Evolutionary conservation across 1,140 invertebrate species (phyloP).

Genomic region (Neotoxoptera formosana): DNA sequence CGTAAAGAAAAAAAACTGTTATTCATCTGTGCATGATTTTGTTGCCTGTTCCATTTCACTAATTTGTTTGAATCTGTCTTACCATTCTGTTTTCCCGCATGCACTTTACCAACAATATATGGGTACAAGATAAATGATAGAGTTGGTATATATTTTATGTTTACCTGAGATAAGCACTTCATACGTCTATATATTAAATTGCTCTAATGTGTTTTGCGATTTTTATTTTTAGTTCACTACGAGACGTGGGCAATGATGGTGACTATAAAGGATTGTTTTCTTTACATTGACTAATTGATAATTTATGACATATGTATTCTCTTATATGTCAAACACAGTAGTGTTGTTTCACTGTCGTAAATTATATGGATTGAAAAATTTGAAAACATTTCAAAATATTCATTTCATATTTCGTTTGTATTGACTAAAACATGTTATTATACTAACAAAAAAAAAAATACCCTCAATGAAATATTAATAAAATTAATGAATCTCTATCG

Average conservation of each 20-base stretch:
- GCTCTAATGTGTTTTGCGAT: not conserved
- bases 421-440: no score
- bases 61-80: conserved; percentile 22
- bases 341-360: not conserved
- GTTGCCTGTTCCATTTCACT: conserved; percentile 26
- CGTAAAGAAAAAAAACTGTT: conserved; percentile 1
- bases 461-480: no score
- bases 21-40: conserved; percentile 29
- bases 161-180: not conserved
- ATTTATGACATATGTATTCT: not conserved
- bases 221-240: not conserved
- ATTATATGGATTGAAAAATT: not conserved
- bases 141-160: not conserved
- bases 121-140: not conserved
- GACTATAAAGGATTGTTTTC: not conserved
- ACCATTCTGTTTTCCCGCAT: not conserved
- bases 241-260: not conserved
- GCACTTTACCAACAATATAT: not conserved
- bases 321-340: not conserved
- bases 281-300: not conserved
- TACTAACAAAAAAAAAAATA: no score
- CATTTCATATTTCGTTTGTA: not conserved
- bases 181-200: not conserved
- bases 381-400: not conserved
- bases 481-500: no score